These are phyloP conservation scores for Tragelaphus strepsiceros DNA, from an alignment of 2,113 vertebrate species.

Conservation along the genomic window DNA sequence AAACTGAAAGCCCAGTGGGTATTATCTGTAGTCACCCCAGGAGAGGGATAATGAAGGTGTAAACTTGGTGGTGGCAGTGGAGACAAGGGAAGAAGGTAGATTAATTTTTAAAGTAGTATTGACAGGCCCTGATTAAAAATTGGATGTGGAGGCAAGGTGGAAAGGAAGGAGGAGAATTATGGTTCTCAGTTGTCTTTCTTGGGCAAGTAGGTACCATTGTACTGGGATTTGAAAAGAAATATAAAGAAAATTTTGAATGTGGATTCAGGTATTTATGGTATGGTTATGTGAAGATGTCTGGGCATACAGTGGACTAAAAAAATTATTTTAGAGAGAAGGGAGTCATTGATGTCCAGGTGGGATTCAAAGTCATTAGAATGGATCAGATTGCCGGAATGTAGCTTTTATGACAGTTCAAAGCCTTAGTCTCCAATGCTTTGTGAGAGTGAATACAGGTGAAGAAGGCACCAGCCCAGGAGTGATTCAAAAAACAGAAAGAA, in stretches of 20 bases:
- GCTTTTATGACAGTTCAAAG: not conserved
- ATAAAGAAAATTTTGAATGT: not conserved
- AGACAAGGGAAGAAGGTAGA: not conserved
- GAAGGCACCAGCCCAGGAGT: not conserved
- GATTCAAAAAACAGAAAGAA: not conserved
- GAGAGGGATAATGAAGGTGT: not conserved
- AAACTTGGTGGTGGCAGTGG: not conserved
- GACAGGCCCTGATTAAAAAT: not conserved
- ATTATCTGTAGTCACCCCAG: not conserved
- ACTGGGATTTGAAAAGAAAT: not conserved
- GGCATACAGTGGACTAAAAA: not conserved
- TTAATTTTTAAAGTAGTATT: not conserved
- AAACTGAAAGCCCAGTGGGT: not conserved
- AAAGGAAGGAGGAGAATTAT: not conserved
- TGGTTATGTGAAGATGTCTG: not conserved
- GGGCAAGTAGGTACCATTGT: not conserved
- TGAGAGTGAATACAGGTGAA: not conserved
- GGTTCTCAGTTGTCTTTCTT: not conserved
- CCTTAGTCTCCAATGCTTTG: no score
- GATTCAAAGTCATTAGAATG: not conserved
- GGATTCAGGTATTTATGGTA: not conserved
- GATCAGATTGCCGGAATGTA: not conserved
- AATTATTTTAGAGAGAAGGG: not conserved
- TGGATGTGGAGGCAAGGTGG: not conserved
- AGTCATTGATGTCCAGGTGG: not conserved